These are phyloP conservation scores for Chinchilla lanigera DNA, from an alignment of 2,113 vertebrate genomes.

Conservation along the genomic window DNA sequence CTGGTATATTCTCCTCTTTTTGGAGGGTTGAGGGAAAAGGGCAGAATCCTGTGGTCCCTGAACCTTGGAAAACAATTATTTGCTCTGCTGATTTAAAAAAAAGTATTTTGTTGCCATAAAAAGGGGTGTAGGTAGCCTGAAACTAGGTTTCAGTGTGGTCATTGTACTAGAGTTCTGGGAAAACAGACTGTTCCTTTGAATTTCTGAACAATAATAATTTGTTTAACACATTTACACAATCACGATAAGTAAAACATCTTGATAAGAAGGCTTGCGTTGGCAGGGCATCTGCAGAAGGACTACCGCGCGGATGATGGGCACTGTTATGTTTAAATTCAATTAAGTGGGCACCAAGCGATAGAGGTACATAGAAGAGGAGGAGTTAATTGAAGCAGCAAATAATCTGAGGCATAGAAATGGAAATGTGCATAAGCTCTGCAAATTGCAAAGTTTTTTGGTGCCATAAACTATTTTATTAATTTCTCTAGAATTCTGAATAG, in stretches of 20 bases:
- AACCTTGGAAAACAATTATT: conserved; percentile 51
- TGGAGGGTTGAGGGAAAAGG: accelerated
- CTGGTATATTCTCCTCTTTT: background rate
- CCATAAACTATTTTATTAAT: conserved; percentile 27
- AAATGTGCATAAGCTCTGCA: conserved; percentile 22
- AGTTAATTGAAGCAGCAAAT: conserved; percentile 32
- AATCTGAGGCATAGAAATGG: conserved; percentile 18
- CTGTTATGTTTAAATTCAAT: conserved; percentile 57
- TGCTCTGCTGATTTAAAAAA: conserved; percentile 56
- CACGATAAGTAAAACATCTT: conserved; percentile 68
- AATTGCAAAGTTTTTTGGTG: conserved; percentile 46
- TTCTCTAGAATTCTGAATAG: conserved; percentile 49
- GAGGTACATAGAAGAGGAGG: background rate
- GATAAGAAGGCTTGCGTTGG: conserved; percentile 58
- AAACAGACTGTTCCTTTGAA: conserved; percentile 78
- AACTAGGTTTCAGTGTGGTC: conserved; percentile 64
- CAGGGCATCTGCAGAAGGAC: conserved; percentile 33
- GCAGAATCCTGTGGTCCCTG: background rate
- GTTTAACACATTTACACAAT: conserved; percentile 61
- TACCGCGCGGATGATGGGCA: background rate
- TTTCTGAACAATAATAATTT: conserved; percentile 77
- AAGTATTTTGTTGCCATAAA: conserved; percentile 62
- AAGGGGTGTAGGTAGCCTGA: conserved; percentile 52
- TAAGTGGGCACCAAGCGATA: conserved; percentile 46
- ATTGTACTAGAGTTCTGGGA: conserved; percentile 76